Conservation (phyloP, 2,113 vertebrate genomes). For the Danionella cerebrum region DNA sequence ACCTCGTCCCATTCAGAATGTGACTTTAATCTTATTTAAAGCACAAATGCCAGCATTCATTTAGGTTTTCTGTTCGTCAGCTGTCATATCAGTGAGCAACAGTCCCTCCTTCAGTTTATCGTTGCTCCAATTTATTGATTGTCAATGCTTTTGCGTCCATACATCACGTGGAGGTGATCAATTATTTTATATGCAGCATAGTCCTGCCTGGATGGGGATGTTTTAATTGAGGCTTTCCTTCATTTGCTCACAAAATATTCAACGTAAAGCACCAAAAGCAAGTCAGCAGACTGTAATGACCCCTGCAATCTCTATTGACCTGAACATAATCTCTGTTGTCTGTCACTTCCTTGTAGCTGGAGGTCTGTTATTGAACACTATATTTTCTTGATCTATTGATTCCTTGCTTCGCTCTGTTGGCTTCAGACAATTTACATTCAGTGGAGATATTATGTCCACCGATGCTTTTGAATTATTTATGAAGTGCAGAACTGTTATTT, state of each 20-base stretch:
- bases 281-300: background rate
- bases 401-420: background rate
- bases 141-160: conserved; percentile 32
- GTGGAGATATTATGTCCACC: background rate
- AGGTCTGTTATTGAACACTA: background rate
- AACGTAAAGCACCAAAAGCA: conserved; percentile 1
- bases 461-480: conserved; percentile 5
- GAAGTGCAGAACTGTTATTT: background rate
- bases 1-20: background rate
- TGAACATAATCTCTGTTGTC: background rate
- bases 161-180: conserved; percentile 35
- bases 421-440: background rate
- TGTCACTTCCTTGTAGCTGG: background rate
- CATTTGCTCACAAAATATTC: conserved; percentile 38
- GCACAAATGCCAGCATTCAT: conserved; percentile 13
- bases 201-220: conserved; percentile 14
- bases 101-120: conserved; percentile 34
- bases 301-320: conserved; percentile 12
- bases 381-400: background rate
- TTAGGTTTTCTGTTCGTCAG: conserved; percentile 23
- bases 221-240: conserved; percentile 42
- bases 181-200: conserved; percentile 50
- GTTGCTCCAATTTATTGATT: conserved; percentile 45
- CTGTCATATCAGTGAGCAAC: conserved; percentile 29
- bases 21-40: conserved; percentile 22